Evolutionary conservation across 2,797 vertebrate species (phyloP), one percentile per base, ranked within the genome.

Genomic region (Danio kyathit): DNA sequence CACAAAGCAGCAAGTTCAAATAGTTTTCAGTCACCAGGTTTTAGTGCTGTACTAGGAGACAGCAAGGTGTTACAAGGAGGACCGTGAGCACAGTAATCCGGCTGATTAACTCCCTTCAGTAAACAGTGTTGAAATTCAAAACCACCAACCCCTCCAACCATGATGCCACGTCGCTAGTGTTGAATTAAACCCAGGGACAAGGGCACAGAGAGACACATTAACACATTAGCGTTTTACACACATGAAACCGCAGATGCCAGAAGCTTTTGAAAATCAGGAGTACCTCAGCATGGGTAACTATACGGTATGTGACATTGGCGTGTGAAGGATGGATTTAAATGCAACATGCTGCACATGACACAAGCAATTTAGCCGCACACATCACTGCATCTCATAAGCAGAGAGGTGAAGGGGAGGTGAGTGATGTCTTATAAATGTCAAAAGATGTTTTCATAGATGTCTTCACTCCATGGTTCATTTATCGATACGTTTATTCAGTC

Each of bases 1-100:
- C 16, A 4, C 12, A 49, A 77, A 77, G 46, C 38, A 56, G n/a
- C 60, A 79, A 79, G 38, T 77, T 79, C 77, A 79, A 63, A 51
- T 21, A 61, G 57, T 61, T 69, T 66, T 48, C 64, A 59, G 51
- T 67, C 76, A 78, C 5, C 21, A 74, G 48, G 49, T 76, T 59
- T 59, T 52, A 79, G 17, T 29, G 57, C 57, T 44, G 56, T 66
- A 71, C 66, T 79, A 29, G 21, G 12, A 63, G 46, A 17, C 40
- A 63, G 61, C 67, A 72, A 70, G 56, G 21, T 78, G 76, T 78
- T 67, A 67, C 43, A 57, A 48, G 21, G 43, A 59, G 54, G n/a
- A 63, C 54, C 61, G 38, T 40, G 44, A 63, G 40, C 16, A 59
- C 44, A 49, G 43, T 70, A 19, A 79, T 70, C 44, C 2, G 1